Conservation (phyloP, 2,797 vertebrate species). For the Muraenolepis orangiensis region DNA sequence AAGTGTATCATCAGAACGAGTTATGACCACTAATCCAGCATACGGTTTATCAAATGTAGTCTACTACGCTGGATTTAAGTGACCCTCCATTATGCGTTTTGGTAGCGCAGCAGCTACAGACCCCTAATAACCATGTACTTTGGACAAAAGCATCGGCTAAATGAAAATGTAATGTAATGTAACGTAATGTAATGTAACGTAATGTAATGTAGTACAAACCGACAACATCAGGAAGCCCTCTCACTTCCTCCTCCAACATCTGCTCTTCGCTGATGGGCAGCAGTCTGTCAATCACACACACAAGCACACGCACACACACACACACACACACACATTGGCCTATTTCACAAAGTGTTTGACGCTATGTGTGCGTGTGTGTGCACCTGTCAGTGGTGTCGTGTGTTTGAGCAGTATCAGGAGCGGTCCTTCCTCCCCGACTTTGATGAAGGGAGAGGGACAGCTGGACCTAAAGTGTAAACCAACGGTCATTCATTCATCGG, state of each 20-base stretch:
- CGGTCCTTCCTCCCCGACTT: neutral
- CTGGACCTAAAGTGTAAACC: neutral
- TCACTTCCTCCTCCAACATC: slow-evolving; percentile 60
- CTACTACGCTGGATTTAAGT: neutral
- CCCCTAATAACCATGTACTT: no score
- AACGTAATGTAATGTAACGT: no score
- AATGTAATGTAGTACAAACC: slow-evolving; percentile 79
- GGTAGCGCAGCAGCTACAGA: neutral
- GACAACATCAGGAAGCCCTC: slow-evolving; percentile 72
- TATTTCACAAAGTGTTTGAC: no score
- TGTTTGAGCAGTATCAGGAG: neutral
- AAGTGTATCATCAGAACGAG: neutral
- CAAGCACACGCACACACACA: neutral
- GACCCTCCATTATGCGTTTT: neutral
- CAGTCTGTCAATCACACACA: neutral
- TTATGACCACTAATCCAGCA: neutral
- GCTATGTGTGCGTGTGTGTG: neutral
- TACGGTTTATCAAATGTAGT: neutral
- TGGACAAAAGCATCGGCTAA: no score
- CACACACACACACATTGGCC: neutral
- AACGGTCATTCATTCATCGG: neutral
- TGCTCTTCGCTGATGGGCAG: slow-evolving; percentile 32
- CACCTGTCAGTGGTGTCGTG: neutral
- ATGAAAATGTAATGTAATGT: no score
- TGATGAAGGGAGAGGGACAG: neutral